A percentile compares a stretch with the other conserved stretches of the same genome.
Conservation (phyloP, 2,888 invertebrate genomes). For the Heterodera filipjevi region DNA sequence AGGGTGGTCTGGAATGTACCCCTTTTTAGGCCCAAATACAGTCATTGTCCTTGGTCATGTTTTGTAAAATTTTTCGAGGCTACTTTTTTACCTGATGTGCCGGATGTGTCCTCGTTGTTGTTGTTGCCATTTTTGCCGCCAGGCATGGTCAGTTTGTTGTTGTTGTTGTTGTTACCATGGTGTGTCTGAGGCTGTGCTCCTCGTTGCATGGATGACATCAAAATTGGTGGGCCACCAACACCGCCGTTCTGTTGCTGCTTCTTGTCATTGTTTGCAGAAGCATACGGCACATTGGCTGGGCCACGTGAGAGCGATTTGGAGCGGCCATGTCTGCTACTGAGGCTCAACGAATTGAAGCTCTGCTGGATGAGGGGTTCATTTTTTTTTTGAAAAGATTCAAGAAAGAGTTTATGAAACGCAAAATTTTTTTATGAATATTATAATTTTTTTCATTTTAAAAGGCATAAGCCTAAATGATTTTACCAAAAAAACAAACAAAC, state of each 20-base stretch:
- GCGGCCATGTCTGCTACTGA: constrained; percentile 18
- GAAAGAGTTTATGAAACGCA: too few relatives aligned
- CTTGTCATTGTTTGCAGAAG: neutral
- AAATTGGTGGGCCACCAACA: neutral
- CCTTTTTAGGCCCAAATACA: neutral
- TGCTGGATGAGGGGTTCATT: neutral
- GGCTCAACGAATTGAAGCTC: constrained; percentile 24
- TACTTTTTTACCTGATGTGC: constrained; percentile 18
- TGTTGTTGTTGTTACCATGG: neutral
- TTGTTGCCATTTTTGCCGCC: neutral
- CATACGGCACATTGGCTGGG: neutral
- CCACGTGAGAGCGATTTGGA: constrained; percentile 27
- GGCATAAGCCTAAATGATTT: too few relatives aligned
- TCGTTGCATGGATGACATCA: neutral
- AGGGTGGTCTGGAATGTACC: too few relatives aligned
- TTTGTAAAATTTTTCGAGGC: too few relatives aligned
- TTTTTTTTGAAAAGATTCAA: neutral
- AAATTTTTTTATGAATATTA: too few relatives aligned
- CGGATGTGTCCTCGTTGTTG: constrained; percentile 28
- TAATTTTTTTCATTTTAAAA: too few relatives aligned
- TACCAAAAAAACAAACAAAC: too few relatives aligned
- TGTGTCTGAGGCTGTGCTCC: neutral
- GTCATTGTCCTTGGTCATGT: too few relatives aligned
- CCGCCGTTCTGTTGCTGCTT: neutral
- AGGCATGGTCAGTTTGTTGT: constrained; percentile 7